phyloP scores from a whole-genome alignment of 37 sponge, comb jelly and placozoan species.

The Bolinopsis microptera region DNA sequence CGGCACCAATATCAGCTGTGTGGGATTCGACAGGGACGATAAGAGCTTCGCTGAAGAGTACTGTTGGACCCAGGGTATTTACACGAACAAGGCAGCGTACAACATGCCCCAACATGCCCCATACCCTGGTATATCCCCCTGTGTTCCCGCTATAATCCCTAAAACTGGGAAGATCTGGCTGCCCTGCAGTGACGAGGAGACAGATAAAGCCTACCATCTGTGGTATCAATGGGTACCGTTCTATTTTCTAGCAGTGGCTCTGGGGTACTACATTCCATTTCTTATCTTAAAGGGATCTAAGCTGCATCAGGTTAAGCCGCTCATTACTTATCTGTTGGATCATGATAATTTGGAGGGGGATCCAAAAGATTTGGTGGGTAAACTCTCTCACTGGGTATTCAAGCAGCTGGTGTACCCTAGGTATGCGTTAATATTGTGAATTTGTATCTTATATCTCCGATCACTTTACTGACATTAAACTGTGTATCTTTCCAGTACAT shows the following conservation, averaged over 20 bases:
- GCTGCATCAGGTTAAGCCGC: slow-evolving; percentile 17
- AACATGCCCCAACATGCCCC: slow-evolving; percentile 6
- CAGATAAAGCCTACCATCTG: not conserved
- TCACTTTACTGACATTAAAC: no score
- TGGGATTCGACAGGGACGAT: slow-evolving; percentile 34
- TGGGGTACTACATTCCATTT: slow-evolving; percentile 38
- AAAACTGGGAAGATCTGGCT: no score
- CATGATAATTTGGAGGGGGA: not conserved
- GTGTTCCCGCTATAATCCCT: not conserved
- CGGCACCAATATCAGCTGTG: slow-evolving; percentile 15
- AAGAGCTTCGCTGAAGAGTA: slow-evolving; percentile 17
- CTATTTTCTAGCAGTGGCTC: slow-evolving; percentile 25
- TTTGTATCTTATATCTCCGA: no score
- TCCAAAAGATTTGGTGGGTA: not conserved
- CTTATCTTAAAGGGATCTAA: slow-evolving; percentile 14
- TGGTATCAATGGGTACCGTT: slow-evolving; percentile 66
- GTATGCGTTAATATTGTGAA: not conserved
- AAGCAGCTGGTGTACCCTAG: not conserved
- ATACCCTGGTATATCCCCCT: slow-evolving; percentile 55
- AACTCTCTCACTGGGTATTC: not conserved
- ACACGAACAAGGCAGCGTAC: slow-evolving; percentile 39
- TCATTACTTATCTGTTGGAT: not conserved
- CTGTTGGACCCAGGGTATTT: slow-evolving; percentile 61
- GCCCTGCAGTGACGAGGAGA: not conserved
- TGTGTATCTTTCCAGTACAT: no score